Percentiles rank a stretch among this genome's conserved stretches.
phyloP scores from a whole-genome alignment of 2,113 vertebrate genomes.

The Oreochromis niloticus region DNA sequence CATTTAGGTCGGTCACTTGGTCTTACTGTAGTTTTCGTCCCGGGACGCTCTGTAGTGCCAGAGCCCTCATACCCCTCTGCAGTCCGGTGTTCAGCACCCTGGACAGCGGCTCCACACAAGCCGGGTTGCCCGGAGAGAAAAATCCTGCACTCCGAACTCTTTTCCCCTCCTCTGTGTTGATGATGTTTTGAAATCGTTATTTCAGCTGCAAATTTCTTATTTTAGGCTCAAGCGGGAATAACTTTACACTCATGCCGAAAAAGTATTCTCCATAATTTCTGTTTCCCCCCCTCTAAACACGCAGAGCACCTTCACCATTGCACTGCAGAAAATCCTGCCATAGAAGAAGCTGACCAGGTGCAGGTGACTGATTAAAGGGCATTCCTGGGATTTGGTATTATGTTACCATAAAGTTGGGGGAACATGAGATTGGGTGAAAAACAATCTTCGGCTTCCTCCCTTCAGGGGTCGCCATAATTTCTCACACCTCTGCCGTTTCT shows the following conservation, averaged over 20 bases:
- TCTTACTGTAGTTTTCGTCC: slow-evolving; percentile 6
- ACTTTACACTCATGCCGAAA: neutral
- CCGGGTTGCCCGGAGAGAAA: neutral
- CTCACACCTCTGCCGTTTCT: neutral
- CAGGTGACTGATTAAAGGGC: neutral
- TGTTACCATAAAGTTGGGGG: neutral
- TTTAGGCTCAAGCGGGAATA: neutral
- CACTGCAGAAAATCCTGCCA: neutral
- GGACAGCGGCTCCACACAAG: slow-evolving; percentile 28
- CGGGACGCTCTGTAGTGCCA: slow-evolving; percentile 24
- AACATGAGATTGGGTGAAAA: neutral
- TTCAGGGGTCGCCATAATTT: neutral
- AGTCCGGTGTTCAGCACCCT: slow-evolving; percentile 41
- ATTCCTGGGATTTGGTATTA: neutral
- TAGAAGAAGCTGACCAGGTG: neutral
- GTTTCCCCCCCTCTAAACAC: neutral
- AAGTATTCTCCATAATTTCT: neutral
- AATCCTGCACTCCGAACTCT: neutral
- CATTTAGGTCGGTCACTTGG: neutral
- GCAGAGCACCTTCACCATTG: neutral
- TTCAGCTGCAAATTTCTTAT: neutral
- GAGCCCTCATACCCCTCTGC: neutral
- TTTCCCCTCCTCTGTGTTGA: neutral
- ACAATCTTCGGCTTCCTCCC: neutral
- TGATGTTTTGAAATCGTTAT: neutral